Evolutionary conservation across 2,888 invertebrate genomes (phyloP).

Genomic region (Hymenopus coronatus): DNA sequence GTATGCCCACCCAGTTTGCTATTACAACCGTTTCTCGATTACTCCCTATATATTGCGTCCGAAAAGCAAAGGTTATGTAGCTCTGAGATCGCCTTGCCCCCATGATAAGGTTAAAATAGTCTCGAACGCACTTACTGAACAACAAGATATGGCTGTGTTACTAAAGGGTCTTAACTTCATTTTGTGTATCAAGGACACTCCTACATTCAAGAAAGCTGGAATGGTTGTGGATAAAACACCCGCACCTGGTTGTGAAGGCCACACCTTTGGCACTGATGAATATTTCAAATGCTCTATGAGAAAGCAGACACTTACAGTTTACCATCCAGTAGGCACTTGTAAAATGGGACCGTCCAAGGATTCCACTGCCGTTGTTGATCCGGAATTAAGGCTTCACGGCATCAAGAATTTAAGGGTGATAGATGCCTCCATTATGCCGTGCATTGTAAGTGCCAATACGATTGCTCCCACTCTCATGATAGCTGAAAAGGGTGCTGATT

Average conservation of each 20-base stretch:
- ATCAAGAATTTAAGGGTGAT: conserved; percentile 74
- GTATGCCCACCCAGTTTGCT: neutral
- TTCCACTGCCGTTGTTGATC: neutral
- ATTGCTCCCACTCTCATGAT: conserved; percentile 88
- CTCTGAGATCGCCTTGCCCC: neutral
- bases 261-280: neutral
- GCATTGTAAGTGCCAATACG: conserved; percentile 78
- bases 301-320: neutral
- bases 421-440: conserved; percentile 85
- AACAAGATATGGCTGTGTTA: too few relatives aligned
- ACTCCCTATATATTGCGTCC: neutral
- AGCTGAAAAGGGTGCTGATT: conserved; percentile 82
- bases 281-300: neutral
- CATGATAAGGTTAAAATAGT: too few relatives aligned
- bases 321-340: neutral
- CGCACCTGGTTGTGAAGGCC: neutral
- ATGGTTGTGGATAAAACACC: neutral
- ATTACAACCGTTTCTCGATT: neutral
- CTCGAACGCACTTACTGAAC: too few relatives aligned
- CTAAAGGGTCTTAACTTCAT: too few relatives aligned
- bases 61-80: neutral
- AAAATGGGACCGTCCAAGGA: neutral
- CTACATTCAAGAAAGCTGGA: too few relatives aligned
- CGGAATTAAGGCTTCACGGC: conserved; percentile 58
- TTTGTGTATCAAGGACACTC: too few relatives aligned